Percentiles rank a stretch among this genome's conserved stretches.
Evolutionary conservation across 2,888 invertebrate genomes (phyloP).

Genomic region (Pristionchus arcanus): DNA sequence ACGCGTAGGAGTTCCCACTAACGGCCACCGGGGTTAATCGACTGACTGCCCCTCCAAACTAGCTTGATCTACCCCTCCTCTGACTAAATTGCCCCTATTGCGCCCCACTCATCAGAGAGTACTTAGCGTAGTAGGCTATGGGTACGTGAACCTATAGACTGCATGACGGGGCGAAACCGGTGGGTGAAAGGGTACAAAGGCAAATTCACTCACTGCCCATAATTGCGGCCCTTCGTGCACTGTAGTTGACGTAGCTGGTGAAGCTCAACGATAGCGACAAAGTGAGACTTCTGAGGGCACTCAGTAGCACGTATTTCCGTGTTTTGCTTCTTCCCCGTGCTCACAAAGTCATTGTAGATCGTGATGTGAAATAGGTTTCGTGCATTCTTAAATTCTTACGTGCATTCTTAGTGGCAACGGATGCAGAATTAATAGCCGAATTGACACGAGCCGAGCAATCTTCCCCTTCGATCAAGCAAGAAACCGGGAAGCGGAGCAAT

Average conservation of each 20-base stretch:
- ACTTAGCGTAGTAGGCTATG: background rate
- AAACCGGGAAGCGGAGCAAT: background rate
- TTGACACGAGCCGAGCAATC: no score
- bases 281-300: background rate
- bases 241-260: background rate
- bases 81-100: constrained; percentile 19
- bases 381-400: no score
- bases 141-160: constrained; percentile 3
- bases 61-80: constrained; percentile 31
- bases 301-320: background rate
- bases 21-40: background rate
- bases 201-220: background rate
- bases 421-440: no score
- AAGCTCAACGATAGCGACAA: background rate
- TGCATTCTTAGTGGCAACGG: no score
- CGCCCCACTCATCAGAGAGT: constrained; percentile 20
- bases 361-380: no score
- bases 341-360: no score
- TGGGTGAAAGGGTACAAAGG: constrained; percentile 4
- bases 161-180: background rate
- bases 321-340: background rate
- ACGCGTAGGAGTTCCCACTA: background rate
- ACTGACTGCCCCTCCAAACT: background rate
- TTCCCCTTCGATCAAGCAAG: no score
- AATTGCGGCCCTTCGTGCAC: background rate